phyloP scores from a whole-genome alignment of 2,797 vertebrate genomes.

The Catharus ustulatus region DNA sequence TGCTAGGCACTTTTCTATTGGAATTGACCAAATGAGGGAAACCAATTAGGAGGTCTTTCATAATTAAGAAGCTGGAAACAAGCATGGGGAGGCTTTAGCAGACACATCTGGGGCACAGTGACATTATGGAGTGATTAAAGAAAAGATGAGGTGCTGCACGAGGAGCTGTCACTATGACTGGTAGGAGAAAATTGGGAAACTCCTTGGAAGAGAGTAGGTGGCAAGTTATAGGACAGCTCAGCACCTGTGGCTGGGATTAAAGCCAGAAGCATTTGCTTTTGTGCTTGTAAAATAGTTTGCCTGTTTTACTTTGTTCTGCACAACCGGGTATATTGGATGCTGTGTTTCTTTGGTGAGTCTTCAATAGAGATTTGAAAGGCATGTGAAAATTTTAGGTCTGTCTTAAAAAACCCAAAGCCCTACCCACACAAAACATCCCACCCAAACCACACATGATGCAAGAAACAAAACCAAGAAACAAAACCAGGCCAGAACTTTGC shows the following conservation, averaged over 20 bases:
- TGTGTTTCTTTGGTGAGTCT: neutral
- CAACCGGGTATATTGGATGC: neutral
- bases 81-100: neutral
- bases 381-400: neutral
- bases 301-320: neutral
- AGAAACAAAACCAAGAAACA: neutral
- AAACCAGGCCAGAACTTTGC: rapidly evolving
- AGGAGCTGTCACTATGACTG: neutral
- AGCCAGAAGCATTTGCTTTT: neutral
- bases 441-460: neutral
- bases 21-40: conserved; percentile 20
- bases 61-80: neutral
- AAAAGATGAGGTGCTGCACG: neutral
- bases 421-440: rapidly evolving
- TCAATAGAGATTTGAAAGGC: neutral
- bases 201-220: neutral
- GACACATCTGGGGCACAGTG: neutral
- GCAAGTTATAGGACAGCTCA: too few relatives aligned
- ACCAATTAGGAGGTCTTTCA: neutral
- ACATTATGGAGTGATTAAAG: rapidly evolving
- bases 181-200: rapidly evolving
- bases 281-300: neutral
- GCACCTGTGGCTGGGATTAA: neutral
- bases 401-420: neutral
- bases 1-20: neutral